Evolutionary conservation across 2,888 invertebrate species (phyloP), one percentile per base, ranked within the genome.

Genomic region (Drosophila anomelani): DNA sequence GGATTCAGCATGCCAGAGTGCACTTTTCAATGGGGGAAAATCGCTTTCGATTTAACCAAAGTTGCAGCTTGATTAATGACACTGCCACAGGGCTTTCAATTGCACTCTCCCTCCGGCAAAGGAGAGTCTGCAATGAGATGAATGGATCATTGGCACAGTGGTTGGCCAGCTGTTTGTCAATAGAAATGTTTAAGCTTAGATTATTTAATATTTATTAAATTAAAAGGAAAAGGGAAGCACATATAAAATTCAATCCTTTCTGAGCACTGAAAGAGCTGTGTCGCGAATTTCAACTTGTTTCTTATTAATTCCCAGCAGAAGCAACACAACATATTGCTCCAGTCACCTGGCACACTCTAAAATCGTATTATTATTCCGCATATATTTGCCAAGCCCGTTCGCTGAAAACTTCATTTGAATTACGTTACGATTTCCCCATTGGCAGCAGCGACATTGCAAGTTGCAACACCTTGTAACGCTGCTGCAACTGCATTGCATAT

Each of bases 31-130:
- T 53, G 51, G 51, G 47, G n/a, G 60, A n/a, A 49, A 64, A 64
- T 51, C 60, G 57, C 47, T 63, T 63, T 71, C 57, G 63, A 64
- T 64, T 43, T 56, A 44, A 41, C 38, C 63, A 66, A 74, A 75
- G 71, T 85, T 82, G 79, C 77, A 73, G 47, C 72, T 77, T 83
- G 85, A 83, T 82, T 80, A 83, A 83, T 83, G 86, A 73, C 68
- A 60, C 74, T 75, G 69, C 73, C 75, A 75, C 79, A 71, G 70
- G 69, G 59, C 80, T 80, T 82, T 79, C 77, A 82, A 77, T 80
- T 82, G 79, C 64, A 64, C 62, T 68, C 55, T 38, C 41, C 15
- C 51, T 29, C 29, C 34, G 34, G 20, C 51, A 13, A 13, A 4
- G 36, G 36, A 61, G 56, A 53, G 17, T 15, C 43, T 20, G 47